These are phyloP conservation scores for Trissolcus japonicus DNA, from an alignment of 2,888 invertebrate species.

Conservation along the genomic window DNA sequence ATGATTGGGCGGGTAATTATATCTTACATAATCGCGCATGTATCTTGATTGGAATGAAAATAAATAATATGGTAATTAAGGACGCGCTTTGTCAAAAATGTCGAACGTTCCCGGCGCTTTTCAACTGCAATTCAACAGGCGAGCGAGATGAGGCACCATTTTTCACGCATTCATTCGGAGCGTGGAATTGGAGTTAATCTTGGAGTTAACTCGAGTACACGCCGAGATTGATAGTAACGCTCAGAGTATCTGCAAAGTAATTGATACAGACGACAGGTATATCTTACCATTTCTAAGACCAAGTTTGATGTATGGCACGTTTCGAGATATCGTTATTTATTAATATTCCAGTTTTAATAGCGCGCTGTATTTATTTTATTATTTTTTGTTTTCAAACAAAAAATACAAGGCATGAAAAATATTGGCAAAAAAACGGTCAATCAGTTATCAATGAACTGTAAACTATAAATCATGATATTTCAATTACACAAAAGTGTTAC, in stretches of 20 bases:
- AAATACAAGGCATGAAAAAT: too few species aligned
- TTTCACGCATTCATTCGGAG: constrained; percentile 9
- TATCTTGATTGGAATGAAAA: constrained; percentile 6
- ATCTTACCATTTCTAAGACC: constrained; percentile 35
- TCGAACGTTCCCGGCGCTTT: neutral
- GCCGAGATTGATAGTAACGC: constrained; percentile 39
- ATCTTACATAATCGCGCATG: constrained; percentile 2
- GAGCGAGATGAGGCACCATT: constrained; percentile 21
- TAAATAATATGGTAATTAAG: constrained; percentile 18
- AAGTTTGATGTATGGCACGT: constrained; percentile 20
- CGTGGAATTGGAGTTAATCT: constrained; percentile 26
- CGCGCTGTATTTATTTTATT: too few species aligned
- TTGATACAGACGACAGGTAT: constrained; percentile 46
- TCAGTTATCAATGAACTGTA: too few species aligned
- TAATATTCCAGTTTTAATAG: too few species aligned
- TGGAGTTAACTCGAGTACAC: constrained; percentile 20
- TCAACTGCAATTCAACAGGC: neutral
- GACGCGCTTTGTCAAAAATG: constrained; percentile 2
- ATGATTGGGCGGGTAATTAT: neutral
- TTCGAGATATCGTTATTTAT: too few species aligned
- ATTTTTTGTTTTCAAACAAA: too few species aligned
- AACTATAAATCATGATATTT: too few species aligned
- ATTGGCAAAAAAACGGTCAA: too few species aligned
- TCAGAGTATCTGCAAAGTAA: constrained; percentile 44
- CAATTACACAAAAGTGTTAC: too few species aligned